These are phyloP conservation scores for Callyntrura sp. DNA, from an alignment of 2,888 invertebrate genomes.

Conservation along the genomic window DNA sequence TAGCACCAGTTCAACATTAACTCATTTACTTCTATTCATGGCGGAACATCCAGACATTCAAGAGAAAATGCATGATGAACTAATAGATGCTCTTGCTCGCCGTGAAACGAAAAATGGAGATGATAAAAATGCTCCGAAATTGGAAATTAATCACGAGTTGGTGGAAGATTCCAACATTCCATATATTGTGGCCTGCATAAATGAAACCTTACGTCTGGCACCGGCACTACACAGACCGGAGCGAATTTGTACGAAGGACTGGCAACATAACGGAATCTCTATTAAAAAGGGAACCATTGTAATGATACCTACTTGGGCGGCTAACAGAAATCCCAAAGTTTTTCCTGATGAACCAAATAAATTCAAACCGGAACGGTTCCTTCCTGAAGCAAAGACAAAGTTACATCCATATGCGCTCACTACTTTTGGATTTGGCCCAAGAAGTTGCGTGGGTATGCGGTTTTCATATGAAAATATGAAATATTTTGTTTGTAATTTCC, in stretches of 20 bases:
- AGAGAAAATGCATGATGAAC: conserved; percentile 78
- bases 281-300: conserved; percentile 78
- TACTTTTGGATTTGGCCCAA: no score
- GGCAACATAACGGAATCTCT: conserved; percentile 67
- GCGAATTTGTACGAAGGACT: conserved; percentile 78
- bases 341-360: no score
- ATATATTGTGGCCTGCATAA: conserved; percentile 81
- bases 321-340: conserved; percentile 79
- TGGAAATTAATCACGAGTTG: conserved; percentile 83
- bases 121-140: no score
- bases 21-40: conserved; percentile 70
- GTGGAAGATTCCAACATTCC: conserved; percentile 81
- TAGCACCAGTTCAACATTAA: conserved; percentile 72
- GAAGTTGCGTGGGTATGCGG: no score
- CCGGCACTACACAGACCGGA: conserved; percentile 83
- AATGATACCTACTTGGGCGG: conserved; percentile 73
- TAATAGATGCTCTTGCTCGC: conserved; percentile 35
- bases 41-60: conserved; percentile 78
- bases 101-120: conserved; percentile 7
- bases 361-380: no score
- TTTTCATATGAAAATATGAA: conserved; percentile 79
- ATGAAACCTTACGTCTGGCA: conserved; percentile 85
- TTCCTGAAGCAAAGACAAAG: no score
- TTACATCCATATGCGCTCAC: no score
- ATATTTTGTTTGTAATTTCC: conserved; percentile 62